Evolutionary conservation across 2,113 vertebrate genomes (phyloP).

Genomic region (Mormyrus lacerda): DNA sequence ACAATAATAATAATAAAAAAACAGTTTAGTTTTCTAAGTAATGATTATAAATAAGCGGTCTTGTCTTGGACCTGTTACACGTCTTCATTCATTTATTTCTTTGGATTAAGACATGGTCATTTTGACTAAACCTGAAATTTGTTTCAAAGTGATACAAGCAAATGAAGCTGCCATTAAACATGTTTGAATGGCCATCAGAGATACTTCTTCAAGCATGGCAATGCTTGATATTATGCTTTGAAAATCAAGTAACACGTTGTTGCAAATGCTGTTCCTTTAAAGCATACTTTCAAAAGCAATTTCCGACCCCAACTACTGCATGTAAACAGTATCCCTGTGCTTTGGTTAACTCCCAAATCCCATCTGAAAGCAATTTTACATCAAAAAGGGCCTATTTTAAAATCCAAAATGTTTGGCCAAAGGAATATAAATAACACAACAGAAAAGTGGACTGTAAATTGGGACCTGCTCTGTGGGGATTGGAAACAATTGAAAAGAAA

Average conservation of each 20-base stretch:
- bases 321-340: slow-evolving; percentile 47
- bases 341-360: slow-evolving; percentile 35
- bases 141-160: slow-evolving; percentile 32
- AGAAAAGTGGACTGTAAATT: not conserved
- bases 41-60: not conserved
- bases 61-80: not conserved
- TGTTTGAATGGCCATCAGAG: slow-evolving; percentile 63
- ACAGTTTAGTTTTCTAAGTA: not conserved
- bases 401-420: not conserved
- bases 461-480: not conserved
- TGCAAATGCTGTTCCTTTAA: slow-evolving; percentile 53
- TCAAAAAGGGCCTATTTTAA: slow-evolving; percentile 1
- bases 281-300: slow-evolving; percentile 54
- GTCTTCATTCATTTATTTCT: not conserved
- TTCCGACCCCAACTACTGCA: slow-evolving; percentile 55
- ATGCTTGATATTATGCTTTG: slow-evolving; percentile 63
- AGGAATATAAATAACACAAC: not conserved
- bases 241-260: slow-evolving; percentile 63
- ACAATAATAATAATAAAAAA: not conserved
- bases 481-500: not conserved
- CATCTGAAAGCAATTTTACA: slow-evolving; percentile 11
- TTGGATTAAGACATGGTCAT: not conserved
- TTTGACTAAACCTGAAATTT: not conserved
- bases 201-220: slow-evolving; percentile 58
- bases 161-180: slow-evolving; percentile 59